These are phyloP conservation scores for Hirtodrosophila histrioides DNA, from an alignment of 2,888 invertebrate genomes.

Conservation along the genomic window DNA sequence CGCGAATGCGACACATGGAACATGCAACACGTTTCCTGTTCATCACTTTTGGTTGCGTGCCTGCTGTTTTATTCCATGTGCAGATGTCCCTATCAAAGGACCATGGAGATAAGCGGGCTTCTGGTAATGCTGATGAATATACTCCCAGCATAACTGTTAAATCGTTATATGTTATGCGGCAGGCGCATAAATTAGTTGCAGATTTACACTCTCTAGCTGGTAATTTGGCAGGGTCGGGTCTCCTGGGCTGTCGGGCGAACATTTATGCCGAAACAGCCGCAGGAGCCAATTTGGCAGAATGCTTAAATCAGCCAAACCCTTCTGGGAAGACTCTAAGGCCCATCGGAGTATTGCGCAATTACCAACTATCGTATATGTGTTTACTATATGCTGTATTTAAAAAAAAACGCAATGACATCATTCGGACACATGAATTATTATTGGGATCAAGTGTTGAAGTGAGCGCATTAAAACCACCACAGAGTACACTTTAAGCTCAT, in stretches of 20 bases:
- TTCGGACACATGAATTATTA: not conserved
- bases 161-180: slow-evolving; percentile 38
- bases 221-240: slow-evolving; percentile 10
- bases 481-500: too few relatives aligned
- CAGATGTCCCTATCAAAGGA: not conserved
- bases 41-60: slow-evolving; percentile 52
- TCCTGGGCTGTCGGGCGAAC: slow-evolving; percentile 2
- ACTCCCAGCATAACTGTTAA: slow-evolving; percentile 33
- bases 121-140: slow-evolving; percentile 9
- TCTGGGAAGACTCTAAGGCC: slow-evolving; percentile 1
- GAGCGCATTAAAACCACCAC: not conserved
- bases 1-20: slow-evolving; percentile 29
- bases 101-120: not conserved
- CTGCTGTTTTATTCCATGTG: slow-evolving; percentile 42
- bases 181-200: slow-evolving; percentile 60
- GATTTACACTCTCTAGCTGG: slow-evolving; percentile 52
- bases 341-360: not conserved
- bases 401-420: slow-evolving; percentile 5
- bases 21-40: slow-evolving; percentile 69
- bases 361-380: not conserved
- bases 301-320: slow-evolving; percentile 9
- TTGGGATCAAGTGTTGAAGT: not conserved
- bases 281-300: slow-evolving; percentile 9
- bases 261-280: slow-evolving; percentile 9
- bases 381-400: not conserved